Percentiles rank a stretch among this genome's conserved stretches.
phyloP scores from a whole-genome alignment of 2,888 invertebrate genomes.

The Entomobrya proxima region DNA sequence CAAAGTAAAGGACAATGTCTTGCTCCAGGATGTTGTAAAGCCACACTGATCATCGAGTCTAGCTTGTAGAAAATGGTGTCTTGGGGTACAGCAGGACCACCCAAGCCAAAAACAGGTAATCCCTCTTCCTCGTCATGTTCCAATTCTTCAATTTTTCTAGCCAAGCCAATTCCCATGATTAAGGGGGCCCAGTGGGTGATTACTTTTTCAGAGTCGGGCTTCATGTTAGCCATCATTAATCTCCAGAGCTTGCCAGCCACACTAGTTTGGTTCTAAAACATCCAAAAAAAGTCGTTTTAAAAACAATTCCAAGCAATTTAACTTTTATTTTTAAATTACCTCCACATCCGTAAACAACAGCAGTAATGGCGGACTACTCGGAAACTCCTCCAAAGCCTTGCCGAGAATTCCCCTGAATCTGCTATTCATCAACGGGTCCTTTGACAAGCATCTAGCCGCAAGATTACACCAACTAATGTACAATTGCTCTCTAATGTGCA shows the following conservation, averaged over 20 bases:
- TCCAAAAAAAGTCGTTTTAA: not conserved
- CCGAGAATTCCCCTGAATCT: constrained; percentile 70
- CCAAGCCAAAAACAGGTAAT: constrained; percentile 72
- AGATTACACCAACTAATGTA: constrained; percentile 74
- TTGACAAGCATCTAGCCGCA: constrained; percentile 65
- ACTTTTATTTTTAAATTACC: constrained; percentile 73
- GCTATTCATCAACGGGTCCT: constrained; percentile 71
- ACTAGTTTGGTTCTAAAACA: constrained; percentile 73
- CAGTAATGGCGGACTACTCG: constrained; percentile 73
- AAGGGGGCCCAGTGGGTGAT: constrained; percentile 74
- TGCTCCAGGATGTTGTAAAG: constrained; percentile 70
- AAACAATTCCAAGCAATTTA: not conserved
- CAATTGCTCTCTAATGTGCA: constrained; percentile 72
- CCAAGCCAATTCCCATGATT: constrained; percentile 73
- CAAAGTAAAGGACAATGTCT: constrained; percentile 74
- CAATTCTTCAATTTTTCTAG: constrained; percentile 73
- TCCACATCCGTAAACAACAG: constrained; percentile 73
- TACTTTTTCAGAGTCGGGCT: constrained; percentile 65
- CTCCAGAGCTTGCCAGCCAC: constrained; percentile 74
- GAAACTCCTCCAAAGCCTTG: constrained; percentile 71
- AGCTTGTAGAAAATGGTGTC: constrained; percentile 75
- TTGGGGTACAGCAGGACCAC: constrained; percentile 74
- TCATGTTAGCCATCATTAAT: constrained; percentile 71
- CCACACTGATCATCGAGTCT: constrained; percentile 73
- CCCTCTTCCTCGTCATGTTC: constrained; percentile 74